Percentiles rank a stretch among this genome's conserved stretches.
Conservation (phyloP, 2,888 invertebrate genomes). For the Griposia aprilina region DNA sequence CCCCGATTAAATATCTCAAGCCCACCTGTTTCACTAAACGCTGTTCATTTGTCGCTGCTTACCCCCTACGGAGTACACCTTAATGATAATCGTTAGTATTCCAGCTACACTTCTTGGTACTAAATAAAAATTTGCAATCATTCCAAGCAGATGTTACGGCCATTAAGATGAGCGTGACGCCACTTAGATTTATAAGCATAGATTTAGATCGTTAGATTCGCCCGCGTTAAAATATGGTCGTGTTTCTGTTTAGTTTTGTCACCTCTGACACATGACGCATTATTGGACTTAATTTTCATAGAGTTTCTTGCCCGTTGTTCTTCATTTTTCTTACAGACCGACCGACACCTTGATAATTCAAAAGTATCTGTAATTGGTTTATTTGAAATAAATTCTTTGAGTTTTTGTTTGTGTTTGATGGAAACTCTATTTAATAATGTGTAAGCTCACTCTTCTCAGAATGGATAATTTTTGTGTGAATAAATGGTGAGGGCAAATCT, state of each 20-base stretch:
- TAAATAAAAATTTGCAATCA: constrained; percentile 81
- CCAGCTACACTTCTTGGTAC: constrained; percentile 65
- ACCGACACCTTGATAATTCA: not conserved
- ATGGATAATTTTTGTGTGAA: not conserved
- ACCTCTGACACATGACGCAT: not conserved
- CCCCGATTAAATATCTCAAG: constrained; percentile 58
- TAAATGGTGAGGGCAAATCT: not conserved
- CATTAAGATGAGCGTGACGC: constrained; percentile 75
- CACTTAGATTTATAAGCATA: constrained; percentile 42
- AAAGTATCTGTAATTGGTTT: not conserved
- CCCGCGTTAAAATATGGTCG: not conserved
- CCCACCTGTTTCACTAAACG: constrained; percentile 67
- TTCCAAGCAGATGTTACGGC: constrained; percentile 76
- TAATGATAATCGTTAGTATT: constrained; percentile 79
- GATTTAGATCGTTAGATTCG: constrained; percentile 1
- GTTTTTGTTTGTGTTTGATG: not conserved
- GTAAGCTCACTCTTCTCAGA: too few relatives aligned
- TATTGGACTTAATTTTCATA: not conserved
- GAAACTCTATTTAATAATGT: too few relatives aligned
- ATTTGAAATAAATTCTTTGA: not conserved
- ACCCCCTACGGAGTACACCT: constrained; percentile 45
- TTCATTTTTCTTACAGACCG: not conserved
- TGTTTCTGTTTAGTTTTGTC: not conserved
- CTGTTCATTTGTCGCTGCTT: constrained; percentile 62
- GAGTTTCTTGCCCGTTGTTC: not conserved